Evolutionary conservation across 2,888 invertebrate species (phyloP).

Genomic region (Dichetophora obliterata): DNA sequence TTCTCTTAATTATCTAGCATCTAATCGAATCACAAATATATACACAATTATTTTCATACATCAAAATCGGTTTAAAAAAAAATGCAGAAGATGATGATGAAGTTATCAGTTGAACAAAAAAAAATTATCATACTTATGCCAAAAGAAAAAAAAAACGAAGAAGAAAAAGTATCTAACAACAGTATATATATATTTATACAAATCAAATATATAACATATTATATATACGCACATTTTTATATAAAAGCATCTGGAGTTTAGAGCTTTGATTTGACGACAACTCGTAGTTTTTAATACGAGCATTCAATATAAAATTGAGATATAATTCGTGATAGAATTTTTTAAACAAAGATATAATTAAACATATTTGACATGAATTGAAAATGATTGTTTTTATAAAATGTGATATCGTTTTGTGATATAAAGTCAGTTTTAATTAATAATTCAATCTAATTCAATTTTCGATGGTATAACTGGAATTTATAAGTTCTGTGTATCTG

Average conservation of each 20-base stretch:
- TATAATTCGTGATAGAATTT: neutral
- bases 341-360: slow-evolving; percentile 12
- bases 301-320: slow-evolving; percentile 19
- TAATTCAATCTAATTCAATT: slow-evolving; percentile 3
- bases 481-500: neutral
- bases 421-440: slow-evolving; percentile 31
- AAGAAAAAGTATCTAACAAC: neutral
- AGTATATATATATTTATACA: neutral
- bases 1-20: neutral
- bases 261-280: slow-evolving; percentile 54
- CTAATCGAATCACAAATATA: slow-evolving; percentile 26
- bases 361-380: slow-evolving; percentile 48
- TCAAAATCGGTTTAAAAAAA: slow-evolving; percentile 7
- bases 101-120: neutral
- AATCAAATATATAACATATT: neutral
- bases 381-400: slow-evolving; percentile 48
- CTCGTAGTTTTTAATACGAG: slow-evolving; percentile 20
- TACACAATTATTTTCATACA: slow-evolving; percentile 31
- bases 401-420: slow-evolving; percentile 27
- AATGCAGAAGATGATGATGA: neutral
- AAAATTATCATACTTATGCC: neutral
- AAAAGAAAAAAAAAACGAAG: neutral
- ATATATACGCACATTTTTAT: slow-evolving; percentile 22
- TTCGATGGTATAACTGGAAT: neutral
- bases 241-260: slow-evolving; percentile 52